A percentile compares a stretch with the other conserved stretches of the same genome.
phyloP scores from a whole-genome alignment of 2,888 invertebrate genomes.

The Drosophila mercatorum region DNA sequence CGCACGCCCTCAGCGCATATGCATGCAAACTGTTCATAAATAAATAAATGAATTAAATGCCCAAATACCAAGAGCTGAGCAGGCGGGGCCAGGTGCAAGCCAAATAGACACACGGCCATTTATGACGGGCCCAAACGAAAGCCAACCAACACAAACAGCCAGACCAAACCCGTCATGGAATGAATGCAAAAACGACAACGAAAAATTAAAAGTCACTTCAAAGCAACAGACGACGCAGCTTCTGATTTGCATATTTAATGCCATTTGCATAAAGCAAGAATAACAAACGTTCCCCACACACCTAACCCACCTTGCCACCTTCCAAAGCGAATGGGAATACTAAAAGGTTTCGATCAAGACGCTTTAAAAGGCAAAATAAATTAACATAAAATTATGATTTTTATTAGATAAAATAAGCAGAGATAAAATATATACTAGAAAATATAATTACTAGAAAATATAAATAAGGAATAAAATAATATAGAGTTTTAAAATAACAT shows the following conservation, averaged over 20 bases:
- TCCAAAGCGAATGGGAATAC: background rate
- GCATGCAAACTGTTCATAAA: slow-evolving; percentile 33
- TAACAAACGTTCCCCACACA: slow-evolving; percentile 8
- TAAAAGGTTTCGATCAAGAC: slow-evolving; percentile 1
- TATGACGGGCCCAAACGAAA: slow-evolving; percentile 27
- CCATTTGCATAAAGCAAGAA: slow-evolving; percentile 63
- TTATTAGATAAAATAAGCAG: background rate
- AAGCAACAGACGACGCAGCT: slow-evolving; percentile 40
- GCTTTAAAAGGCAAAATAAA: background rate
- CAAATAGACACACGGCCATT: slow-evolving; percentile 27
- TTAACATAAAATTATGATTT: background rate
- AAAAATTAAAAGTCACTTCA: slow-evolving; percentile 65
- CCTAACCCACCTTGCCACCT: background rate
- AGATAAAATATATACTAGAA: too few species aligned
- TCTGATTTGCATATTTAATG: slow-evolving; percentile 73
- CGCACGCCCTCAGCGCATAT: slow-evolving; percentile 8
- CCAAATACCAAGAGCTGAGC: slow-evolving; percentile 29
- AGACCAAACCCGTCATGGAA: slow-evolving; percentile 6
- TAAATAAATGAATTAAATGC: slow-evolving; percentile 63
- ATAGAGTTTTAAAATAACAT: too few species aligned
- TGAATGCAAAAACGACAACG: background rate
- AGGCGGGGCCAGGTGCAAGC: slow-evolving; percentile 15
- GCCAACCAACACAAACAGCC: slow-evolving; percentile 9
- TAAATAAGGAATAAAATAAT: too few species aligned
- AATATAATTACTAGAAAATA: too few species aligned